Percentiles rank a stretch among this genome's conserved stretches.
phyloP scores from a whole-genome alignment of 64 coral and sea anemone genomes.

The Anthopleura sola region DNA sequence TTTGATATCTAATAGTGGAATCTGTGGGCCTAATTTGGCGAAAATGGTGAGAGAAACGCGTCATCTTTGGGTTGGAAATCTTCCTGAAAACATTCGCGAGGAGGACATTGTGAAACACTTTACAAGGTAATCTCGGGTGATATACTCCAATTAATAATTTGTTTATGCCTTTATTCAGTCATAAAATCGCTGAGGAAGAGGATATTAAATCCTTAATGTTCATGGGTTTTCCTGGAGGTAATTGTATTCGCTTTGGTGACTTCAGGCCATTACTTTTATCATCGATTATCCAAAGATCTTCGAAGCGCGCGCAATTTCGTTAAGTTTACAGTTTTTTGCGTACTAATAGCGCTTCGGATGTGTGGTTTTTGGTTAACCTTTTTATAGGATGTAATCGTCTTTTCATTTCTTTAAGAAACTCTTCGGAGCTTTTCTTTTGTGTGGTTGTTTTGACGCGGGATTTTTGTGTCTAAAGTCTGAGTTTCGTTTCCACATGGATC shows the following conservation, averaged over 20 bases:
- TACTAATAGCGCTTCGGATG: neutral
- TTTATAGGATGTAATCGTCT: neutral
- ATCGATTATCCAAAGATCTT: neutral
- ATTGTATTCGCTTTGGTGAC: neutral
- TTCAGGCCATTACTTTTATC: neutral
- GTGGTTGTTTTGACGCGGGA: neutral
- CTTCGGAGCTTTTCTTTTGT: neutral
- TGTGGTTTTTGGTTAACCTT: conserved; percentile 9
- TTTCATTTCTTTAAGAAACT: neutral
- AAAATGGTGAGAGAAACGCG: conserved; percentile 95
- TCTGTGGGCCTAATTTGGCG: neutral
- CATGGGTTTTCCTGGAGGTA: neutral
- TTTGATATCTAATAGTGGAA: neutral
- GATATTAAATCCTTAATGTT: neutral
- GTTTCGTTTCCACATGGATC: neutral
- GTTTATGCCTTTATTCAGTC: neutral
- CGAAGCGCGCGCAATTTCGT: neutral
- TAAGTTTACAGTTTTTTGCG: neutral
- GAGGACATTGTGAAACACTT: conserved; percentile 95
- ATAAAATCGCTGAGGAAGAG: neutral
- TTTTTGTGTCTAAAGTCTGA: neutral
- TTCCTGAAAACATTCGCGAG: conserved; percentile 89
- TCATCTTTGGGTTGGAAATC: conserved; percentile 99
- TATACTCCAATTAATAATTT: neutral
- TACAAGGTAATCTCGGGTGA: conserved; percentile 43